Evolutionary conservation across 2,888 invertebrate species (phyloP).

Genomic region (Trissoscelio sp.): DNA sequence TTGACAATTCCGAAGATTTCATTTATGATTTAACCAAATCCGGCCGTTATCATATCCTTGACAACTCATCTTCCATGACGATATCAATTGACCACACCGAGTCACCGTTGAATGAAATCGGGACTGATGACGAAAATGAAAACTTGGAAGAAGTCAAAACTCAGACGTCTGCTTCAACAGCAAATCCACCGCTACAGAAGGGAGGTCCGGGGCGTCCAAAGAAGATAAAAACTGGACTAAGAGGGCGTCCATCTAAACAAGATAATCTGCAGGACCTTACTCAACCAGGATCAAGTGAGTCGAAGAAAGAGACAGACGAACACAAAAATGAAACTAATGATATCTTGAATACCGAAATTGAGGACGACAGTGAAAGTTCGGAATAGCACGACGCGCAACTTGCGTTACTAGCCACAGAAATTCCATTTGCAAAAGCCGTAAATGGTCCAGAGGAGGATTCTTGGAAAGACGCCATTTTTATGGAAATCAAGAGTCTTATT

Average conservation of each 20-base stretch:
- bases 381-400: background rate
- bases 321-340: too few species aligned
- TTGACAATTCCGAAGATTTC: background rate
- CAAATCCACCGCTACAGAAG: background rate
- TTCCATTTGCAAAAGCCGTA: slow-evolving; percentile 32
- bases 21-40: background rate
- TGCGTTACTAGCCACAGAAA: background rate
- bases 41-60: background rate
- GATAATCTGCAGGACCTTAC: background rate
- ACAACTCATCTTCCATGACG: background rate
- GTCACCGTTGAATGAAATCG: background rate
- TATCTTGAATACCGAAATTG: background rate
- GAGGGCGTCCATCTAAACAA: slow-evolving; percentile 13
- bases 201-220: slow-evolving; percentile 3
- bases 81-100: background rate
- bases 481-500: slow-evolving; percentile 54
- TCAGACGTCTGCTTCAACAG: background rate
- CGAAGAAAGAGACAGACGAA: background rate
- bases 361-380: background rate
- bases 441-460: slow-evolving; percentile 37
- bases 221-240: background rate
- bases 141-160: background rate
- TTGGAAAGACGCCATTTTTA: slow-evolving; percentile 55
- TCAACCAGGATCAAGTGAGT: background rate
- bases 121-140: background rate